Evolutionary conservation across 2,113 vertebrate genomes (phyloP).

Genomic region (Drymodes brunneopygia): DNA sequence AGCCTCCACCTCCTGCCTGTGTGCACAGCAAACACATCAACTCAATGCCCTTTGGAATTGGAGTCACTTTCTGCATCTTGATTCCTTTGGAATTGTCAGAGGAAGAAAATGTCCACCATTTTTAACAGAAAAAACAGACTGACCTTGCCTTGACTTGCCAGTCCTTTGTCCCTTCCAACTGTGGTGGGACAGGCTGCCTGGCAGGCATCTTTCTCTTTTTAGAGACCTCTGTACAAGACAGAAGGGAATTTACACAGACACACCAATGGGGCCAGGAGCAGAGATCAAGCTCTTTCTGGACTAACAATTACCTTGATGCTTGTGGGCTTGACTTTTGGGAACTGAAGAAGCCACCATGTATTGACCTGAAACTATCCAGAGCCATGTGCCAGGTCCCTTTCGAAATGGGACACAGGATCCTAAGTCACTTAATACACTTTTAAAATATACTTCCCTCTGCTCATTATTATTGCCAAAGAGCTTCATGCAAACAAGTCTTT

Average conservation of each 20-base stretch:
- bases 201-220: background rate
- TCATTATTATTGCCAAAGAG: background rate
- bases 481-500: background rate
- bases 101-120: background rate
- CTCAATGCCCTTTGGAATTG: fast-evolving
- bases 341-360: background rate
- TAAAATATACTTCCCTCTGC: background rate
- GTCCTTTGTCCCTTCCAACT: background rate
- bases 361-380: background rate
- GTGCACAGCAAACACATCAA: background rate
- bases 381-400: background rate
- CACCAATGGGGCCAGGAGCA: background rate
- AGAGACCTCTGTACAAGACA: background rate
- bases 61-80: background rate
- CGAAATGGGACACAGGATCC: background rate
- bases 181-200: background rate
- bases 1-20: background rate
- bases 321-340: background rate
- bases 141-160: background rate
- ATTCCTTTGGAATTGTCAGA: background rate
- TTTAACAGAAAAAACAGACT: background rate
- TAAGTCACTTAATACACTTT: background rate
- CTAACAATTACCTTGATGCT: background rate
- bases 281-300: background rate
- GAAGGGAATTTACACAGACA: background rate